Conservation (phyloP, 2,888 invertebrate species). For the Oscheius onirici region DNA sequence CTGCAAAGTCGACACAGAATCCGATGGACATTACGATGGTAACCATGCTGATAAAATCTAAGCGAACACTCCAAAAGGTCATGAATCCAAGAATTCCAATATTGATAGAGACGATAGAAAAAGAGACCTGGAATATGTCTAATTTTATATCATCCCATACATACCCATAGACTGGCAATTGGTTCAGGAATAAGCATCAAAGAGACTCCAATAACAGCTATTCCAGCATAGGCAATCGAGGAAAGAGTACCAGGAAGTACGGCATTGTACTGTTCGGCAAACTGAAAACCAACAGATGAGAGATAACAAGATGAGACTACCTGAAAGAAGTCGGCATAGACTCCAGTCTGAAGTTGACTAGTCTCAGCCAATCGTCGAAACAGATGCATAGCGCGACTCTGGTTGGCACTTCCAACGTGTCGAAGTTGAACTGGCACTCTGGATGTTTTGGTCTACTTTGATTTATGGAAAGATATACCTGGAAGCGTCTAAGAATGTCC, state of each 20-base stretch:
- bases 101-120: conserved; percentile 92
- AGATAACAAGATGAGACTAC: conserved; percentile 34
- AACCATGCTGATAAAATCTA: conserved; percentile 87
- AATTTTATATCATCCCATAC: not conserved
- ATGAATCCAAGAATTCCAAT: conserved; percentile 92
- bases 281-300: conserved; percentile 44
- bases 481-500: conserved; percentile 63
- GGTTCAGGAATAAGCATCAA: conserved; percentile 92
- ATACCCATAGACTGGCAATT: conserved; percentile 88
- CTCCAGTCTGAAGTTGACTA: conserved; percentile 63
- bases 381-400: conserved; percentile 68
- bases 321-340: conserved; percentile 71
- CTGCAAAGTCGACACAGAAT: conserved; percentile 93
- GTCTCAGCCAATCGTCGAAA: conserved; percentile 67
- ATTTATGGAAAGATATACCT: conserved; percentile 27
- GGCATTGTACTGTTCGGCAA: conserved; percentile 71
- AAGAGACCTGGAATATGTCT: conserved; percentile 76
- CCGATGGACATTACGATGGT: conserved; percentile 94
- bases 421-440: conserved; percentile 66
- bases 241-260: conserved; percentile 70
- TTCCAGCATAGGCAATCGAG: conserved; percentile 83
- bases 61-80: conserved; percentile 91
- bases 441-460: not conserved
- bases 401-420: conserved; percentile 60
- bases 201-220: conserved; percentile 87